A percentile compares a stretch with the other conserved stretches of the same genome.
Conservation (phyloP, 1,140 invertebrate genomes). For the Drosophila micromelanica region DNA sequence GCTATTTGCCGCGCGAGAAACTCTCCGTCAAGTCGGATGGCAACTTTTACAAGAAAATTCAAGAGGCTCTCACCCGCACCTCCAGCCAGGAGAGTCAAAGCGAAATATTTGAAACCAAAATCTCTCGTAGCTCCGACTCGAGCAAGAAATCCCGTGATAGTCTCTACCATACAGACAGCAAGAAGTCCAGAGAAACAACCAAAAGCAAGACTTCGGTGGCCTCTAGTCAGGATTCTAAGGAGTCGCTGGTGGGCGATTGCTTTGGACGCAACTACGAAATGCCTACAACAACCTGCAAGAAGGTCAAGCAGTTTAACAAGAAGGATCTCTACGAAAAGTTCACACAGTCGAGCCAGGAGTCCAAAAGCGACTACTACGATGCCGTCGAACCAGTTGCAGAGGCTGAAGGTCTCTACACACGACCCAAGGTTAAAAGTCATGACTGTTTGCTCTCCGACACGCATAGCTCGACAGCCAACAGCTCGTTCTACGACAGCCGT, state of each 20-base stretch:
- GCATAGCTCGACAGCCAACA: constrained; percentile 85
- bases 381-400: constrained; percentile 73
- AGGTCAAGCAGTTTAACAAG: constrained; percentile 76
- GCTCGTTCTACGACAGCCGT: constrained; percentile 87
- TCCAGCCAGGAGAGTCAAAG: constrained; percentile 89
- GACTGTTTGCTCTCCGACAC: constrained; percentile 86
- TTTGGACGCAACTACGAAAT: constrained; percentile 83
- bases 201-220: constrained; percentile 87
- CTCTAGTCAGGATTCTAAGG: constrained; percentile 88
- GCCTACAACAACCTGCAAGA: constrained; percentile 83
- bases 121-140: constrained; percentile 87
- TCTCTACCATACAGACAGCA: constrained; percentile 87
- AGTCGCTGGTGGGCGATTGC: constrained; percentile 77
- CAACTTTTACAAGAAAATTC: constrained; percentile 88
- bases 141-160: constrained; percentile 87
- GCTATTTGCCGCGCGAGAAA: constrained; percentile 88
- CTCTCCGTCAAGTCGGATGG: constrained; percentile 88
- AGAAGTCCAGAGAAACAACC: constrained; percentile 87
- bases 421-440: constrained; percentile 85
- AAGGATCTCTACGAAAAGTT: constrained; percentile 84
- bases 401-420: constrained; percentile 55
- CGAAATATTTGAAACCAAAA: constrained; percentile 88
- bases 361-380: constrained; percentile 88
- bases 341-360: constrained; percentile 88
- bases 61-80: constrained; percentile 86